These are phyloP conservation scores for Andrena haemorrhoa DNA, from an alignment of 2,888 invertebrate species.

Conservation along the genomic window DNA sequence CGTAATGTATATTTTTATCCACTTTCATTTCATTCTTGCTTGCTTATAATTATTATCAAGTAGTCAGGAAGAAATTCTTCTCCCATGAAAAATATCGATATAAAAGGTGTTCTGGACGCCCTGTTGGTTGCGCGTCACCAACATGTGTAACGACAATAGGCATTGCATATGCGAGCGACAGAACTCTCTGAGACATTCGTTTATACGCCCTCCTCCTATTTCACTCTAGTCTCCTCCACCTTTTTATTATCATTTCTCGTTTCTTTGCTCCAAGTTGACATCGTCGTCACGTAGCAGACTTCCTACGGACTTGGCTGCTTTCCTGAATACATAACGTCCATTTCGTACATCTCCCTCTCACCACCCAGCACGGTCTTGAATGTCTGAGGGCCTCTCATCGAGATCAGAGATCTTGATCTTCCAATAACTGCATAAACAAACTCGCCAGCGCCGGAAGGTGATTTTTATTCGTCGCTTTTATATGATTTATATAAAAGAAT, in stretches of 20 bases:
- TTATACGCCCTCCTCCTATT: slow-evolving; percentile 41
- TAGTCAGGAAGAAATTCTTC: no score
- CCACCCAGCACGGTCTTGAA: slow-evolving; percentile 29
- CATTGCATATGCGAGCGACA: slow-evolving; percentile 71
- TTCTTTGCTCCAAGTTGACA: slow-evolving; percentile 77
- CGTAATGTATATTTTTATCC: no score
- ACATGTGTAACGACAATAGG: slow-evolving; percentile 37
- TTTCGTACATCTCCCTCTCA: slow-evolving; percentile 39
- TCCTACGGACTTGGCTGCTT: slow-evolving; percentile 77
- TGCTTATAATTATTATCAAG: no score
- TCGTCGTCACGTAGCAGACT: slow-evolving; percentile 82
- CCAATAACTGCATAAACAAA: not conserved
- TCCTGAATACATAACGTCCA: slow-evolving; percentile 78
- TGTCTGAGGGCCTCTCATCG: slow-evolving; percentile 30
- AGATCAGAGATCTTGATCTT: slow-evolving; percentile 74
- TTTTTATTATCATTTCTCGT: slow-evolving; percentile 67
- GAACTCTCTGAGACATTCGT: slow-evolving; percentile 37
- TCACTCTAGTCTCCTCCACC: slow-evolving; percentile 44
- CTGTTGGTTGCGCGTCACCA: slow-evolving; percentile 3
- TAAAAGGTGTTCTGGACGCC: not conserved
- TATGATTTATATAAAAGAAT: not conserved
- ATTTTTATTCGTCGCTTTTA: not conserved
- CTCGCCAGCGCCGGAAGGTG: not conserved
- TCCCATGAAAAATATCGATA: not conserved
- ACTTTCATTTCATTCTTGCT: no score